These are phyloP conservation scores for Agrilus planipennis DNA, from an alignment of 1,140 invertebrate genomes.

Conservation along the genomic window DNA sequence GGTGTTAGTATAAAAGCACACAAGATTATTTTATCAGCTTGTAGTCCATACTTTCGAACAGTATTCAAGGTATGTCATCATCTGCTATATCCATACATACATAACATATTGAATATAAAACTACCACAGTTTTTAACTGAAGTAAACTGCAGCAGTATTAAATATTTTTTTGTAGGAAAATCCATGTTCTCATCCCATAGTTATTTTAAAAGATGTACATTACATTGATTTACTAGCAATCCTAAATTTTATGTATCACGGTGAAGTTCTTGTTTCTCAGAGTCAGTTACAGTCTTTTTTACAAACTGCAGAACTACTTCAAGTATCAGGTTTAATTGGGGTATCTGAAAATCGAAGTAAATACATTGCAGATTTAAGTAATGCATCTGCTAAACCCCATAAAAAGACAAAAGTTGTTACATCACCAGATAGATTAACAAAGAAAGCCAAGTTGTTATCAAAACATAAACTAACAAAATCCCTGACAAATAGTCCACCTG, in stretches of 20 bases:
- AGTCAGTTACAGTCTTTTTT: constrained; percentile 58
- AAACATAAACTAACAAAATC: too few relatives aligned
- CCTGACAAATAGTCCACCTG: not conserved
- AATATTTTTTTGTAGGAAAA: constrained; percentile 44
- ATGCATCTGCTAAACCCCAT: too few relatives aligned
- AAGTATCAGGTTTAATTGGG: constrained; percentile 56
- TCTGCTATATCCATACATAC: too few relatives aligned
- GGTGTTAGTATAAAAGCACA: constrained; percentile 40
- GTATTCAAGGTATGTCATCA: constrained; percentile 37
- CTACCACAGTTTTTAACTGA: not conserved
- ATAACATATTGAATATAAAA: not conserved
- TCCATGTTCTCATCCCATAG: constrained; percentile 72
- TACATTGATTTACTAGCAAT: constrained; percentile 53
- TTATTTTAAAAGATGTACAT: constrained; percentile 62
- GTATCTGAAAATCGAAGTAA: too few relatives aligned
- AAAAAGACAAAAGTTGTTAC: constrained; percentile 25
- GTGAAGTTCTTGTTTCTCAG: constrained; percentile 61
- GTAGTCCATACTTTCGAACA: constrained; percentile 38
- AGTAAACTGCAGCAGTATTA: not conserved
- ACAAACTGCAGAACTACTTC: constrained; percentile 57
- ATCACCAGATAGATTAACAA: not conserved
- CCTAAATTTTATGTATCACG: constrained; percentile 67
- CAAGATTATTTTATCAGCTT: constrained; percentile 40
- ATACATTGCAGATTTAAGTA: constrained; percentile 3
- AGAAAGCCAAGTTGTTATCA: not conserved